phyloP scores from a whole-genome alignment of 2,797 vertebrate genomes.

The Notolepis coatsorum region DNA sequence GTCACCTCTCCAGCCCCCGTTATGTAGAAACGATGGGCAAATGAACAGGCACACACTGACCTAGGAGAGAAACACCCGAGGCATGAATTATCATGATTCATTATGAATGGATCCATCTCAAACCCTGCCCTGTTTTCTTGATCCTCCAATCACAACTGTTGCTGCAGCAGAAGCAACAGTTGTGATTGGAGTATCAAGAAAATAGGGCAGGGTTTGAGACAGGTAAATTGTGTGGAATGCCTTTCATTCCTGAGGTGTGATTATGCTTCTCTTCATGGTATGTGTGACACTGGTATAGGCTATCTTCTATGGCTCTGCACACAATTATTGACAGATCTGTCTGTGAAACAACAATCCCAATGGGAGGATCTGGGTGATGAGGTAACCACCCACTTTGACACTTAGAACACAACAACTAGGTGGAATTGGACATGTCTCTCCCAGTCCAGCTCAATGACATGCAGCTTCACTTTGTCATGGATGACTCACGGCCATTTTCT shows the following conservation, averaged over 20 bases:
- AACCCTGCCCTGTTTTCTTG: too few species aligned
- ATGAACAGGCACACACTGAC: not conserved
- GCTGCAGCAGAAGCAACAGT: too few species aligned
- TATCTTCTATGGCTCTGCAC: slow-evolving; percentile 30
- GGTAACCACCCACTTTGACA: not conserved
- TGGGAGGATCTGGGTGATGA: slow-evolving; percentile 4
- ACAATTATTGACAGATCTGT: slow-evolving; percentile 18
- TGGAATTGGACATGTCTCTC: not conserved
- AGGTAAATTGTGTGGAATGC: slow-evolving; percentile 23
- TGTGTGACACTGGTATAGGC: not conserved
- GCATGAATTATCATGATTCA: slow-evolving; percentile 40
- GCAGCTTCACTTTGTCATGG: not conserved
- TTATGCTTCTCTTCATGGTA: slow-evolving; percentile 34
- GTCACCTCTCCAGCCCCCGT: slow-evolving; percentile 10
- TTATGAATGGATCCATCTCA: too few species aligned
- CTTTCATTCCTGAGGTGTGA: slow-evolving; percentile 34
- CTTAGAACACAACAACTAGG: not conserved
- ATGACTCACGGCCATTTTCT: not conserved
- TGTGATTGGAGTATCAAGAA: too few species aligned
- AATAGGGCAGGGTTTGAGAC: slow-evolving; percentile 15
- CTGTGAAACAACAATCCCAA: slow-evolving; percentile 7
- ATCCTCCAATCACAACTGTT: too few species aligned
- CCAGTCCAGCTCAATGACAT: not conserved
- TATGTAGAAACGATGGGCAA: not conserved
- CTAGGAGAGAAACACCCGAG: not conserved